A percentile compares a stretch with the other conserved stretches of the same genome.
phyloP scores from a whole-genome alignment of 2,113 vertebrate genomes.

The Eolophus roseicapilla region DNA sequence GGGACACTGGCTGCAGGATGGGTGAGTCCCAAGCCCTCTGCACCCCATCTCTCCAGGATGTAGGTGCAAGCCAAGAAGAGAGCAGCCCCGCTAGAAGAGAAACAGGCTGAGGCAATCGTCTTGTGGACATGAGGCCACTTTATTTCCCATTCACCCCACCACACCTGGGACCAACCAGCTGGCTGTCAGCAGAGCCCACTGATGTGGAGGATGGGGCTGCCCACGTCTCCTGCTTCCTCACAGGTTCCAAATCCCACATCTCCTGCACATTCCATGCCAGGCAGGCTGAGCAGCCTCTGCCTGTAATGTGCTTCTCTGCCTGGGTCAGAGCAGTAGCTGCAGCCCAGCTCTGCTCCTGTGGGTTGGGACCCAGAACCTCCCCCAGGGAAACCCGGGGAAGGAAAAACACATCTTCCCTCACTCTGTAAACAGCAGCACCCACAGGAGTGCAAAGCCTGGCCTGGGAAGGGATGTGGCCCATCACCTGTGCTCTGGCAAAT shows the following conservation, averaged over 20 bases:
- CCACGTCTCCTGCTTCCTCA: accelerated
- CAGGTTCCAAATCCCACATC: background rate
- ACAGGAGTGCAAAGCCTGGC: background rate
- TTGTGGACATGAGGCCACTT: background rate
- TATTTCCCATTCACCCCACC: background rate
- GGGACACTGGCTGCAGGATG: accelerated
- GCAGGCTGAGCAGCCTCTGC: background rate
- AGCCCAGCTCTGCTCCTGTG: background rate
- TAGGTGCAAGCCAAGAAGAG: accelerated
- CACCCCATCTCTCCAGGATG: background rate
- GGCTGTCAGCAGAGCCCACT: background rate
- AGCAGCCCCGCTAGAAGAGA: background rate
- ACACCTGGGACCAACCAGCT: background rate
- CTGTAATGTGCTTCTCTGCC: background rate
- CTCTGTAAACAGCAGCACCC: background rate
- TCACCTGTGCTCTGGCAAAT: background rate
- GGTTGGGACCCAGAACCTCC: background rate
- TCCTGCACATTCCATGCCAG: accelerated
- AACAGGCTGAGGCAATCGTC: accelerated
- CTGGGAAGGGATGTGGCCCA: background rate
- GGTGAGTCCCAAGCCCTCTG: background rate
- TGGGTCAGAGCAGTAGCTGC: background rate
- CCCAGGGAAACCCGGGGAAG: background rate
- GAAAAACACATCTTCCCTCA: background rate
- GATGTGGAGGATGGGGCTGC: accelerated